Evolutionary conservation across 2,113 vertebrate genomes (phyloP), one percentile per base, ranked within the genome.

Genomic region (Chaetops frenatus): DNA sequence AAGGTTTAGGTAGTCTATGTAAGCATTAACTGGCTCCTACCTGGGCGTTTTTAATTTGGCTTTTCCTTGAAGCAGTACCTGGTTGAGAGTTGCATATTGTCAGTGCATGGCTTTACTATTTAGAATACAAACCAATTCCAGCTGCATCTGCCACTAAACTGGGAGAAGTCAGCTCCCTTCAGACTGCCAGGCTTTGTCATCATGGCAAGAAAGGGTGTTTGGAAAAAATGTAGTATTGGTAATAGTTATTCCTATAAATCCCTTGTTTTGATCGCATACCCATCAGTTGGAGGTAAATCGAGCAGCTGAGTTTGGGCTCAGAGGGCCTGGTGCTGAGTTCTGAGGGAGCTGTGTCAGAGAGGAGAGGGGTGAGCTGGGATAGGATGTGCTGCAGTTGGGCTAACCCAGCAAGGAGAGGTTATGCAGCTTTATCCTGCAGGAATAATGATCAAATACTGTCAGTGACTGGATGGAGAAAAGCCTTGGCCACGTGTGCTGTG

Each of bases 251-350:
- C 20, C 61, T 57, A 0, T 84, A 40, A 67, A 47, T 53, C 15
- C 31, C 31, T n/a, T 38, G 4, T 54, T 83, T 60, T 51, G 38
- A 48, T 81, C 35, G 36, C 58, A n/a, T 36, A 36, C 22, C 36
- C 25, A 0, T 83, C 27, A 29, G 27, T 19, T 62, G 4, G 45
- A 42, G 38, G 35, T 66, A 10, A 36, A 19, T 36, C 0, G 0
- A 86, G 60, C 40, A 29, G 11, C 28, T 31, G 58, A 24, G 22
- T 29, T 70, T 36, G 73, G 40, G 29, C 24, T 11, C 36, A 6
- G 44, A 27, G 71, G 58, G 40, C 50, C 29, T 31, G 40, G 31
- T 45, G 38, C 60, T 3, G 0, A 9, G 36, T 45, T n/a, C 62
- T 40, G 50, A 2, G 15, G 44, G 73, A 71, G 35, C 1, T 47